Conservation (phyloP, 2,888 invertebrate genomes). For the Tetheella fluctuosa region DNA sequence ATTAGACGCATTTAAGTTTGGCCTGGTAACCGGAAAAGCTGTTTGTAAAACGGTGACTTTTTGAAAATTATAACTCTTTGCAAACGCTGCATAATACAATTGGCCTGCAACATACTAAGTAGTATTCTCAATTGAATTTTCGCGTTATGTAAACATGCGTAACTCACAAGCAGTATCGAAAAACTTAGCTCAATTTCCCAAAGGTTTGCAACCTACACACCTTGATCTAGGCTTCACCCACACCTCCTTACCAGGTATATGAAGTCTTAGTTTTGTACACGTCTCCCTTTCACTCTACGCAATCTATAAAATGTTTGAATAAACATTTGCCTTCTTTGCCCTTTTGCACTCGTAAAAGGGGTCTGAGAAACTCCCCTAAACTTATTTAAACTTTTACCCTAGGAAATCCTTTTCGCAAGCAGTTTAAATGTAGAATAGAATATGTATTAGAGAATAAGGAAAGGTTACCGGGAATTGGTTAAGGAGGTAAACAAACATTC, state of each 20-base stretch:
- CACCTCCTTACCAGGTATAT: background rate
- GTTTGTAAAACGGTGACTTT: too few species aligned
- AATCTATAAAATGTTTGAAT: slow-evolving; percentile 82
- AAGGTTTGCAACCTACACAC: slow-evolving; percentile 10
- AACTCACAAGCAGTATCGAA: slow-evolving; percentile 19
- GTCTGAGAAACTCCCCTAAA: slow-evolving; percentile 78
- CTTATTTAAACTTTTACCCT: slow-evolving; percentile 83
- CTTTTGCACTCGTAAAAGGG: slow-evolving; percentile 81
- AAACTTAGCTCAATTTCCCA: slow-evolving; percentile 29
- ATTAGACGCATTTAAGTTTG: too few species aligned
- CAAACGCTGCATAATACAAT: too few species aligned
- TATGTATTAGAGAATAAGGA: slow-evolving; percentile 72
- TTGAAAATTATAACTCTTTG: too few species aligned
- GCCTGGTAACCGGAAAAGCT: too few species aligned
- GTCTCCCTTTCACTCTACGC: slow-evolving; percentile 61
- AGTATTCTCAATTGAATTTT: too few species aligned
- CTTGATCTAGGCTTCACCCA: background rate
- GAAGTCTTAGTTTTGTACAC: slow-evolving; percentile 34
- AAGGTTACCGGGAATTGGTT: slow-evolving; percentile 57
- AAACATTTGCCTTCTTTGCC: slow-evolving; percentile 81
- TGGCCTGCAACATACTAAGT: too few species aligned
- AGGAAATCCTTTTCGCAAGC: slow-evolving; percentile 79
- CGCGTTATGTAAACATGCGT: too few species aligned
- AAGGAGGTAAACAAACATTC: slow-evolving; percentile 54
- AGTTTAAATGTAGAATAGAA: slow-evolving; percentile 79